Evolutionary conservation across 2,797 vertebrate species (phyloP), one percentile per base, ranked within the genome.

Genomic region (Mus caroli): DNA sequence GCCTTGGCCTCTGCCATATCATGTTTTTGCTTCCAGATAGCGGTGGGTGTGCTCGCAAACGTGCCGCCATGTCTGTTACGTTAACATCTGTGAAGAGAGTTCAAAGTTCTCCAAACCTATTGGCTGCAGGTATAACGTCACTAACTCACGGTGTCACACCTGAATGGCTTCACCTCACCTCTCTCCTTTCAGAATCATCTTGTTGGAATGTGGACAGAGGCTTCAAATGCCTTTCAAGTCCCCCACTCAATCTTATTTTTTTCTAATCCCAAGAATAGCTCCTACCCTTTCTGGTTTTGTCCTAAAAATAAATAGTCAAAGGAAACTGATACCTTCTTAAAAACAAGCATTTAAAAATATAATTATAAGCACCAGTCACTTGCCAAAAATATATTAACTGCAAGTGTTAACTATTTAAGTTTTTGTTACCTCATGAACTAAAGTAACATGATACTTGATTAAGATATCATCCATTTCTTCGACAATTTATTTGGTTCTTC

Each of bases 71-170:
- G 99, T 99, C 99, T 98, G 99, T 99, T 97, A 99, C 98, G 97
- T 99, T 99, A 99, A 99, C 99, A 98, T 99, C 99, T 98, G 99
- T 99, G 99, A 99, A 99, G 99, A 99, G 99, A 98, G 99, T 99
- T 98, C 99, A 99, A 98, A 99, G 99, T 98, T 99, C 99, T 98
- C 99, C 99, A 98, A 99, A 99, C 99, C 99, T 99, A 76, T 99
- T 99, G 99, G 98, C 99, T 98, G 98, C 99, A 99, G 99, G 99
- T 99, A 99, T 98, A 98, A 97, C 90, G 85, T 60, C 96, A 91
- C 97, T 97, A 90, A 73, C 98, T 98, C 98, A 98, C 97, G 92
- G 84, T 46, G 50, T 93, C 89, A 8, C 95, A 93, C 46, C 88
- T 73, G 22, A 97, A 92, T 91, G 95, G 90, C 97, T 97, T 97